Evolutionary conservation across 2,113 vertebrate species (phyloP).

Genomic region (Bagarius yarrelli): DNA sequence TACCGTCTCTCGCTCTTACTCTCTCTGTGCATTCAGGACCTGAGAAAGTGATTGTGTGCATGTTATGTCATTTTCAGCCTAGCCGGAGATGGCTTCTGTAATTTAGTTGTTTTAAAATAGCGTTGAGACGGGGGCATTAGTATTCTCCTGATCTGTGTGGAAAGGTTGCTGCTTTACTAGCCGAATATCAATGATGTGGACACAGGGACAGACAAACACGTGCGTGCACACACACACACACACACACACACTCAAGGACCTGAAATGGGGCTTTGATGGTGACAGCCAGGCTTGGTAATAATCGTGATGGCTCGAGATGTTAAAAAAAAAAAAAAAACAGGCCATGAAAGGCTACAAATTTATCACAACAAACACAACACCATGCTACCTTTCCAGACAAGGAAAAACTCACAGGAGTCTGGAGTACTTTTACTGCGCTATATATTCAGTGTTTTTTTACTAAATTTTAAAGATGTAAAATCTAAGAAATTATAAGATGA

Average conservation of each 20-base stretch:
- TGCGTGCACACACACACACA: slow-evolving; percentile 35
- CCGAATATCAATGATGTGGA: slow-evolving; percentile 40
- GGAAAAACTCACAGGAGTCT: background rate
- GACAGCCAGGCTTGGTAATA: slow-evolving; percentile 54
- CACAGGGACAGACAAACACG: slow-evolving; percentile 29
- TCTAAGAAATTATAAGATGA: too few species aligned
- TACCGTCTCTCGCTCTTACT: slow-evolving; percentile 44
- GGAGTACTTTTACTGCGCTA: background rate
- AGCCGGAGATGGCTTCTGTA: slow-evolving; percentile 60
- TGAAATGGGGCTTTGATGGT: slow-evolving; percentile 36
- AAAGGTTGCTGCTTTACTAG: slow-evolving; percentile 52
- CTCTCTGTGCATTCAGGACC: slow-evolving; percentile 42
- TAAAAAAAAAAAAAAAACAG: slow-evolving; percentile 8
- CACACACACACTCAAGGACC: slow-evolving; percentile 28
- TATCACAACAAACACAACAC: slow-evolving; percentile 1
- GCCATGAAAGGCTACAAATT: slow-evolving; percentile 16
- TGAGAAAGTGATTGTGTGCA: slow-evolving; percentile 50
- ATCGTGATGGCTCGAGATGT: slow-evolving; percentile 58
- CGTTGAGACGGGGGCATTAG: slow-evolving; percentile 62
- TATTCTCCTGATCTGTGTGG: slow-evolving; percentile 52
- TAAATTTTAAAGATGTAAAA: too few species aligned
- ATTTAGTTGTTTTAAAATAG: slow-evolving; percentile 69
- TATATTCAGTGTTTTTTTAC: too few species aligned
- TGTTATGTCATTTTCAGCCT: slow-evolving; percentile 59
- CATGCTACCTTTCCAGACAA: background rate